phyloP scores from a whole-genome alignment of 2,888 invertebrate species.

The Cabera pusaria region DNA sequence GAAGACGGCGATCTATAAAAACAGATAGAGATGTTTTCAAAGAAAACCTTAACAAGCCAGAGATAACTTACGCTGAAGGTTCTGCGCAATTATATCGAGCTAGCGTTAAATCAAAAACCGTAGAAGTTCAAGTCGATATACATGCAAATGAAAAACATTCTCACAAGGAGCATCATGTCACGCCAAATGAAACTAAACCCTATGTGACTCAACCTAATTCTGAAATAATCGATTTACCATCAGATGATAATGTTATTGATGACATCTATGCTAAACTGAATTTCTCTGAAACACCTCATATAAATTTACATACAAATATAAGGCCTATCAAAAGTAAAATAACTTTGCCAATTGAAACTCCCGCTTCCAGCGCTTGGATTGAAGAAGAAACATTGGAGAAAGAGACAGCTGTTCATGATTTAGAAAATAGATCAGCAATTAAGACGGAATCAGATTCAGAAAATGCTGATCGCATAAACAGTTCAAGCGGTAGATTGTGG shows the following conservation, averaged over 20 bases:
- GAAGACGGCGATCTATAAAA: constrained; percentile 38
- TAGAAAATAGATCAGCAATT: constrained; percentile 22
- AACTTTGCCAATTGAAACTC: constrained; percentile 43
- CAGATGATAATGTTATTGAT: constrained; percentile 19
- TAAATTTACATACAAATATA: constrained; percentile 12
- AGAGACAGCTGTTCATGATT: constrained; percentile 27
- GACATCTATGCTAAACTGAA: constrained; percentile 24
- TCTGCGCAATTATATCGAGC: background rate
- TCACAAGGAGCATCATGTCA: too few species aligned
- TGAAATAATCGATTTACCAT: too few species aligned
- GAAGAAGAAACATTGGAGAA: constrained; percentile 32
- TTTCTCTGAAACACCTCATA: constrained; percentile 12
- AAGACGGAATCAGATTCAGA: too few species aligned
- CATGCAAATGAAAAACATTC: constrained; percentile 32
- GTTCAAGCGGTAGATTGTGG: constrained; percentile 39
- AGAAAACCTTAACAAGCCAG: constrained; percentile 4
- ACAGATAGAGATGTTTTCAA: constrained; percentile 5
- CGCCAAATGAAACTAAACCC: background rate
- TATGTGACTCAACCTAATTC: too few species aligned
- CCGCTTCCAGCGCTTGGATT: constrained; percentile 47
- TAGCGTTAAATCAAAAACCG: constrained; percentile 8
- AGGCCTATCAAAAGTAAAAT: constrained; percentile 26
- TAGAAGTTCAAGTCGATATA: constrained; percentile 40
- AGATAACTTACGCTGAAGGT: constrained; percentile 23
- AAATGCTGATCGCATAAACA: too few species aligned